Base-by-base conservation (phyloP, 2,888 invertebrate species). In the Smittia sp. region DNA sequence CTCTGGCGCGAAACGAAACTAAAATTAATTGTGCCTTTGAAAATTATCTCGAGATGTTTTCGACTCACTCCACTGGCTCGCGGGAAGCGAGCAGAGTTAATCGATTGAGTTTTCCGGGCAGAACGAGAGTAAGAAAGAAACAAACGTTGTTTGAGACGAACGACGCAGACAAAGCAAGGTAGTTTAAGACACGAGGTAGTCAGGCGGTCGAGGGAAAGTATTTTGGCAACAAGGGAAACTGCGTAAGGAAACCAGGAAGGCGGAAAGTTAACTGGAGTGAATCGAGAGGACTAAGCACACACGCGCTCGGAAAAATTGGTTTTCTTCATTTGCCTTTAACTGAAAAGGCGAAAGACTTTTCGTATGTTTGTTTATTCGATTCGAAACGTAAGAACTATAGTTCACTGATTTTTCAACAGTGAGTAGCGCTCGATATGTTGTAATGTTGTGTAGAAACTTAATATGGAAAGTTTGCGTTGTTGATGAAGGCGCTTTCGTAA, bases 211-310 rank as follows among this genome's bases (percentile, higher is more conserved):
- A 18, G 22, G 9, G 22, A 9, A 9, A 58, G 22, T n/a, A 22
- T 65, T 65, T 25, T 25, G 1, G 27, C 62, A 62, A 67, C 69
- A 22, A 39, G 25, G 74, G 70, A 52, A 63, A 75, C 46, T 73
- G 63, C 67, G 52, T 74, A 74, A 54, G 74, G 67, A 76, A 76
- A 74, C 75, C 74, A 75, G 74, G 74, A 76, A 75, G 75, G 74
- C 75, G 76, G 74, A 75, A 76, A 75, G 75, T 76, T 75, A 74
- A 76, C 74, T 76, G 74, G 75, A 75, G 75, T 76, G 76, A 75
- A 75, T 75, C 76, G 39, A 54, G 22, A 70, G 38, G 46, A 38
- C 62, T 54, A 69, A 67, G 18, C 18, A 39, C 13, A 70, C 32
- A 27, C 25, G 41, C 68, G 39, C 22, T 9, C 20, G 20, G 11